Base-by-base conservation (phyloP, 2,113 vertebrate genomes). In the Chascanopsetta lugubris region DNA sequence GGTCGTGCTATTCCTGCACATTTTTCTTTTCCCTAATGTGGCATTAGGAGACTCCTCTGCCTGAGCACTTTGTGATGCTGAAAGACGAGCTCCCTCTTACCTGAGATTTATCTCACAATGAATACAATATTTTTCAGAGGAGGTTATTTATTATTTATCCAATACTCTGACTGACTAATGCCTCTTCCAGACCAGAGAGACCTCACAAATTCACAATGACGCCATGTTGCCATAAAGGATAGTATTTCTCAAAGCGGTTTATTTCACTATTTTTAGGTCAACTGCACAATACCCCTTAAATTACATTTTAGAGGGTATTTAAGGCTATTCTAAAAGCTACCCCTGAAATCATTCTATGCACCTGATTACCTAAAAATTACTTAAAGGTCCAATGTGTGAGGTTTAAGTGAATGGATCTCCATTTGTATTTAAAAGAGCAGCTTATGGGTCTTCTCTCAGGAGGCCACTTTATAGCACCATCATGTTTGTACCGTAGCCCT, bases 1-100 rank as follows among this genome's bases (percentile, higher is more conserved):
- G 30, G 55, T 45, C 61, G 13, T 75, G 70, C 72, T 81, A 15
- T 54, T 73, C 48, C 77, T 62, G 46, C 13, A 42, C 77, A 76
- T 81, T 83, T 77, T 30, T 71, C 49, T 77, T 79, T 45, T 59
- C 59, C 79, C 61, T 58, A 8, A 56, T 45, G 51, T 51, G 47
- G 45, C n/a, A 24, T 74, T 43, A 57, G 61, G 15, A 46, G 25
- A 25, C 26, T 77, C 56, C 46, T 73, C 57, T 85, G 73, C 63
- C 50, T 32, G 51, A 72, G 53, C 40, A 38, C 56, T 53, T 30
- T 38, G 29, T 49, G 42, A 13, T 36, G 56, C 2, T 65, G 67
- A 50, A 42, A 42, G 63, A 75, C 15, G 17, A 24, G 48, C 25
- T 30, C 40, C 46, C 38, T 51, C 24, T 61, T 30, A 38, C 46